Evolutionary conservation across 2,113 vertebrate species (phyloP).

Genomic region (Galeopterus variegatus): DNA sequence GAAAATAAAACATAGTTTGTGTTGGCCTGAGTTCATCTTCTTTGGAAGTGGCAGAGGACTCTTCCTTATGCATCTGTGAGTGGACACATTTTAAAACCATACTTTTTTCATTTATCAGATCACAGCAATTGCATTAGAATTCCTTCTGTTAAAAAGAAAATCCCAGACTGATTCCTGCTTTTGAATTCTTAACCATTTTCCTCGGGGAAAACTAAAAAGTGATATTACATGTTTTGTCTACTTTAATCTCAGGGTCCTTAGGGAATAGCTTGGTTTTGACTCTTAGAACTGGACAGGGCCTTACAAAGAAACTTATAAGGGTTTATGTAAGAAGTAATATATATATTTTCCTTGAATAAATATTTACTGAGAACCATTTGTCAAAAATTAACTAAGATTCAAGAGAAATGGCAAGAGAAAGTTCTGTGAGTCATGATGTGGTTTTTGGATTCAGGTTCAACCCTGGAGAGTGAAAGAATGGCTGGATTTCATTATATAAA

Average conservation of each 20-base stretch:
- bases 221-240: background rate
- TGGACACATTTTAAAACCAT: background rate
- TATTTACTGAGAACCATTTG: slow-evolving; percentile 30
- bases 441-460: background rate
- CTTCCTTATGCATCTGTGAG: background rate
- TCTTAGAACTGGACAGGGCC: background rate
- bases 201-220: background rate
- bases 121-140: background rate
- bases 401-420: background rate
- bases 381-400: background rate
- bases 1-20: background rate
- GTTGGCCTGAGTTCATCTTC: background rate
- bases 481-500: background rate
- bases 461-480: background rate
- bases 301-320: background rate
- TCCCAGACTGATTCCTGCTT: background rate
- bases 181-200: slow-evolving; percentile 17
- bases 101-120: background rate
- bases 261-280: background rate
- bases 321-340: background rate
- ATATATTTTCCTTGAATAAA: background rate
- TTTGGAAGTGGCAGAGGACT: background rate
- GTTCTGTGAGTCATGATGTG: background rate
- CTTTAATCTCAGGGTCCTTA: background rate
- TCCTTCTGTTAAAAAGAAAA: background rate